A percentile compares a stretch with the other conserved stretches of the same genome.
phyloP scores from a whole-genome alignment of 2,797 vertebrate species.

The Cetoscarus ocellatus region DNA sequence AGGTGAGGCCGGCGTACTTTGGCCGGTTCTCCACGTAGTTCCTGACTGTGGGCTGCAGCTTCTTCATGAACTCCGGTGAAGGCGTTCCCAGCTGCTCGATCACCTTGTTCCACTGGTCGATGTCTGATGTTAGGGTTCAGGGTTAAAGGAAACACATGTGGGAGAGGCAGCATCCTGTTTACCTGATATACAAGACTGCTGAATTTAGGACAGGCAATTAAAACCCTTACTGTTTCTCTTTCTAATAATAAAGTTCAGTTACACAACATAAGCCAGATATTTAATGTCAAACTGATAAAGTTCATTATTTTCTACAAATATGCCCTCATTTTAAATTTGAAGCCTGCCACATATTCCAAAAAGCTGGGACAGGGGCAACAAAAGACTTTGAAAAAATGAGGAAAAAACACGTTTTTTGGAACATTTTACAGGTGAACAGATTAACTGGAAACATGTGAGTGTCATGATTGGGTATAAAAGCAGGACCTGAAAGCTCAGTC shows the following conservation, averaged over 20 bases:
- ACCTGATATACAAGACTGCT: background rate
- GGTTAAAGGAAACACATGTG: slow-evolving; percentile 85
- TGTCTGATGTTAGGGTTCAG: slow-evolving; percentile 86
- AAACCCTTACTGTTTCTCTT: too few relatives aligned
- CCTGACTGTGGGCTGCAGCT: slow-evolving; percentile 97
- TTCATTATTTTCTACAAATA: too few relatives aligned
- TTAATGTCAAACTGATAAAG: too few relatives aligned
- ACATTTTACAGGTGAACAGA: too few relatives aligned
- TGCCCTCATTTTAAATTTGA: too few relatives aligned
- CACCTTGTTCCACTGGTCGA: slow-evolving; percentile 99
- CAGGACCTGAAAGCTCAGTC: too few relatives aligned
- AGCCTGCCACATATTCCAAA: too few relatives aligned
- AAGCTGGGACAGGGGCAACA: too few relatives aligned
- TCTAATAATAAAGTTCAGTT: background rate
- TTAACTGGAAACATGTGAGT: too few relatives aligned
- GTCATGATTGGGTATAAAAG: too few relatives aligned
- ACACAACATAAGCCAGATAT: too few relatives aligned
- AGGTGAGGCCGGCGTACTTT: slow-evolving; percentile 97
- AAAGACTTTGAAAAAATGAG: too few relatives aligned
- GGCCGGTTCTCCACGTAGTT: slow-evolving; percentile 99
- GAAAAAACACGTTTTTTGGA: background rate
- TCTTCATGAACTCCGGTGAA: slow-evolving; percentile 98
- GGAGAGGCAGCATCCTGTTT: slow-evolving; percentile 19
- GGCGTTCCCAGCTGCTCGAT: slow-evolving; percentile 99
- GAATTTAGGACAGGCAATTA: background rate